Conservation (phyloP, 2,797 vertebrate species). For the Cirrhinus mrigala region DNA sequence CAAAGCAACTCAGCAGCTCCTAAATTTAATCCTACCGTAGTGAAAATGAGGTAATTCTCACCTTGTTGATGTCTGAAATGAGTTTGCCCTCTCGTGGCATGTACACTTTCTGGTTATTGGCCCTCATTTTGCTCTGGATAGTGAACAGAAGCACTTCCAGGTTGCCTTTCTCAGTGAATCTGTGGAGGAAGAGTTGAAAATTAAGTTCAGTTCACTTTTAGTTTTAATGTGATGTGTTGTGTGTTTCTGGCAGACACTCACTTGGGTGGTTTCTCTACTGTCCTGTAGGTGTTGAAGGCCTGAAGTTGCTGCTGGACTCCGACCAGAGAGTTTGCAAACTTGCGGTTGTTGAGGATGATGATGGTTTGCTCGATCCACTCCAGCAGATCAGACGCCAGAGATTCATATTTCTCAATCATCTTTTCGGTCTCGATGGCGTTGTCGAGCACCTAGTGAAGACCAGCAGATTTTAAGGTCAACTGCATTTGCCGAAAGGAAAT, state of each 20-base stretch:
- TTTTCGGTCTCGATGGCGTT: slow-evolving; percentile 97
- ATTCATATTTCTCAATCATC: slow-evolving; percentile 98
- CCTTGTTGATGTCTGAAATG: slow-evolving; percentile 98
- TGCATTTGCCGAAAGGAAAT: no score
- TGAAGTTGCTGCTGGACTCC: slow-evolving; percentile 97
- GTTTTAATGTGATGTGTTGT: not conserved
- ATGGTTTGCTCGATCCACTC: slow-evolving; percentile 99
- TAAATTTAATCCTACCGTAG: not conserved
- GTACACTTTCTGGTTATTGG: slow-evolving; percentile 97
- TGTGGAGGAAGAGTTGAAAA: slow-evolving; percentile 60
- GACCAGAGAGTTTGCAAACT: slow-evolving; percentile 94
- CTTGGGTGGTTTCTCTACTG: slow-evolving; percentile 97
- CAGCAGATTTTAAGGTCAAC: not conserved
- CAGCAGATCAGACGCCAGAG: slow-evolving; percentile 93
- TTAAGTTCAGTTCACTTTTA: no score
- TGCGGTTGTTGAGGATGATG: slow-evolving; percentile 97
- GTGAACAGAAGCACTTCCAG: slow-evolving; percentile 95
- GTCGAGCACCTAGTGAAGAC: slow-evolving; percentile 86
- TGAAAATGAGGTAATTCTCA: slow-evolving; percentile 56
- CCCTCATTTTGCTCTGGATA: slow-evolving; percentile 97
- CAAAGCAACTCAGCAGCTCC: not conserved
- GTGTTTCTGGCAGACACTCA: slow-evolving; percentile 69
- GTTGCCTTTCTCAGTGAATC: slow-evolving; percentile 96
- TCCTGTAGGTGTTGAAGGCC: slow-evolving; percentile 97
- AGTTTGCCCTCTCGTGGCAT: slow-evolving; percentile 95